Conservation (phyloP, 2,797 vertebrate genomes). For the Lepilemur septentrionalis region DNA sequence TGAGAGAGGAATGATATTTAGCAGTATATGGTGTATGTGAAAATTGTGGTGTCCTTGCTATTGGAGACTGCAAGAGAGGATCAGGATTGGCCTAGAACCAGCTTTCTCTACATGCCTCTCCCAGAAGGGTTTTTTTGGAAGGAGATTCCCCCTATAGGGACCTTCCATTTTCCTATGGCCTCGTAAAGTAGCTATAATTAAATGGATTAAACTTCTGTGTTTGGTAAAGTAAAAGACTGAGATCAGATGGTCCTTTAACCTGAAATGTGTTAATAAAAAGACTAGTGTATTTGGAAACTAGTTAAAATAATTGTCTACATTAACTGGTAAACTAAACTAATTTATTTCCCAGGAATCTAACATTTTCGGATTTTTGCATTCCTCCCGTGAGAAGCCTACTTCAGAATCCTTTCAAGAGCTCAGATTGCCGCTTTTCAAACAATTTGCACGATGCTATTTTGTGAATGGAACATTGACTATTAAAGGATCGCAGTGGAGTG, state of each 20-base stretch:
- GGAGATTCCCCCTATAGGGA: background rate
- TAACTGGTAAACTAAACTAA: conserved; percentile 41
- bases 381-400: conserved; percentile 44
- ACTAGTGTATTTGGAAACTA: background rate
- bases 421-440: conserved; percentile 53
- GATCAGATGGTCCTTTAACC: conserved; percentile 54
- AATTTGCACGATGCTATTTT: conserved; percentile 29
- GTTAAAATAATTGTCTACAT: background rate
- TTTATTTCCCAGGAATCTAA: conserved; percentile 54
- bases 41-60: background rate
- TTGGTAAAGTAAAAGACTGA: conserved; percentile 28
- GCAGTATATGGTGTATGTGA: background rate
- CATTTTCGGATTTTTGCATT: conserved; percentile 61
- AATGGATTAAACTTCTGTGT: conserved; percentile 35
- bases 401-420: conserved; percentile 55
- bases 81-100: background rate
- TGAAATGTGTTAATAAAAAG: conserved; percentile 4
- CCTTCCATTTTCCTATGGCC: background rate
- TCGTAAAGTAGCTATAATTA: conserved; percentile 21
- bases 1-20: background rate
- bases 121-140: background rate
- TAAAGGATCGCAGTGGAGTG: background rate
- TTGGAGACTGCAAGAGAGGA: background rate
- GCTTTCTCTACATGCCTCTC: background rate
- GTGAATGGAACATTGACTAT: background rate